Evolutionary conservation across 2,888 invertebrate species (phyloP).

Genomic region (Cyclophora albipunctata): DNA sequence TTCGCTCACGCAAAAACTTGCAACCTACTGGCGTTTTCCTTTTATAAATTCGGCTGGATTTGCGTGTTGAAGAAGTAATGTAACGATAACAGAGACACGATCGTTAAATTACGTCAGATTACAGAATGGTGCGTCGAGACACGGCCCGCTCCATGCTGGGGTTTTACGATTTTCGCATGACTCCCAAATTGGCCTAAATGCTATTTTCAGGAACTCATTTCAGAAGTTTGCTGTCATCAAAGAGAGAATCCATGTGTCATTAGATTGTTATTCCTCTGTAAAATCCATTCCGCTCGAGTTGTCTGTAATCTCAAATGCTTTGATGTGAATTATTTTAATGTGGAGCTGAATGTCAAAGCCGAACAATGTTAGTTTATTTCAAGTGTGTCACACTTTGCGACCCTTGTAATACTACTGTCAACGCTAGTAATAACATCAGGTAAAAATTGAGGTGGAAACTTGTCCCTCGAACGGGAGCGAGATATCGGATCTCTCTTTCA

Average conservation of each 20-base stretch:
- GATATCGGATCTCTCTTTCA: constrained; percentile 54
- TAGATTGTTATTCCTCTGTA: constrained; percentile 24
- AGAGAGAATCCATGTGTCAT: constrained; percentile 44
- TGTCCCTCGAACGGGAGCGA: constrained; percentile 46
- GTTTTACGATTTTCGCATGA: constrained; percentile 66
- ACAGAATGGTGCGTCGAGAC: constrained; percentile 42
- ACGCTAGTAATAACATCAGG: constrained; percentile 64
- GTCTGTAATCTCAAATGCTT: constrained; percentile 8
- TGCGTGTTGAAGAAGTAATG: constrained; percentile 57
- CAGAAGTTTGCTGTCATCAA: constrained; percentile 59
- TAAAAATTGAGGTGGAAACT: constrained; percentile 62
- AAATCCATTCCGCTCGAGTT: constrained; percentile 4
- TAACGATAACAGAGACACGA: constrained; percentile 53
- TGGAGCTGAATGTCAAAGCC: too few species aligned
- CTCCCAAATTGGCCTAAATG: constrained; percentile 49
- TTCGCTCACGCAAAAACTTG: constrained; percentile 44
- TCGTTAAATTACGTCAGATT: constrained; percentile 58
- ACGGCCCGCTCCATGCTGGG: constrained; percentile 28
- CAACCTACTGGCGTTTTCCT: constrained; percentile 48
- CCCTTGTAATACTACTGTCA: constrained; percentile 62
- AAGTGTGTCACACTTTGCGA: constrained; percentile 45
- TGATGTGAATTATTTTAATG: constrained; percentile 5
- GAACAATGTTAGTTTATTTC: constrained; percentile 38
- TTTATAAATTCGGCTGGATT: constrained; percentile 47
- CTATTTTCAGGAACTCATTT: constrained; percentile 57